Evolutionary conservation across 2,888 invertebrate genomes (phyloP).

Genomic region (Blastobasis lacticolella): DNA sequence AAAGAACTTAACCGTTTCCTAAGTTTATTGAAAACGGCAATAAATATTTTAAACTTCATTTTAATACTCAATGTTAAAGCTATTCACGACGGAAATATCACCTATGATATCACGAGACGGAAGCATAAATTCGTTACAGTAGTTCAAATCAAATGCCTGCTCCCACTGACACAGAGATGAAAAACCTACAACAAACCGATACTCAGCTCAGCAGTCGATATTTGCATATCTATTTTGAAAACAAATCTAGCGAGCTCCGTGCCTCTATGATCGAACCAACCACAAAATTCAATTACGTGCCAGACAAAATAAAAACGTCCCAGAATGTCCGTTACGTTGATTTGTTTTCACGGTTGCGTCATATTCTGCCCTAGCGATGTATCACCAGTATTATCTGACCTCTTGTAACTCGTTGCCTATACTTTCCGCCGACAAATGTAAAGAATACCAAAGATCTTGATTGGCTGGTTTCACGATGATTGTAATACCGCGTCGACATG

Average conservation of each 20-base stretch:
- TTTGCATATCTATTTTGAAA: constrained; percentile 30
- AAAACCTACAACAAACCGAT: too few relatives aligned
- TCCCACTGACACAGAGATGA: too few relatives aligned
- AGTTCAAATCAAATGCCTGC: too few relatives aligned
- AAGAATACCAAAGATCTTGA: constrained; percentile 20
- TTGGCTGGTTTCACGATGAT: constrained; percentile 28
- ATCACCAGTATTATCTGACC: constrained; percentile 34
- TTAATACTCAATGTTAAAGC: too few relatives aligned
- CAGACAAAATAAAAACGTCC: constrained; percentile 64
- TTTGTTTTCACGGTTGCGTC: constrained; percentile 57
- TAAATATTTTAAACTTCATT: too few relatives aligned
- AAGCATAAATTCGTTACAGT: too few relatives aligned
- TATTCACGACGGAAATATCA: too few relatives aligned
- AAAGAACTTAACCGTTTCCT: too few relatives aligned
- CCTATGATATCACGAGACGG: too few relatives aligned
- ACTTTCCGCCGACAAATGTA: constrained; percentile 5
- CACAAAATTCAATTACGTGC: constrained; percentile 67
- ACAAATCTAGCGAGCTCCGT: constrained; percentile 32
- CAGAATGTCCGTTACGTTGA: constrained; percentile 51
- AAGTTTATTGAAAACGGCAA: too few relatives aligned
- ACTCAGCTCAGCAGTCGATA: constrained; percentile 3
- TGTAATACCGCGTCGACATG: constrained; percentile 32
- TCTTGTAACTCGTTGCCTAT: constrained; percentile 7
- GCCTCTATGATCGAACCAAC: constrained; percentile 47
- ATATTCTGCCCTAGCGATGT: constrained; percentile 31